Percentiles rank a stretch among this genome's conserved stretches.
Conservation (phyloP, 2,888 invertebrate species). For the Selenia dentaria region DNA sequence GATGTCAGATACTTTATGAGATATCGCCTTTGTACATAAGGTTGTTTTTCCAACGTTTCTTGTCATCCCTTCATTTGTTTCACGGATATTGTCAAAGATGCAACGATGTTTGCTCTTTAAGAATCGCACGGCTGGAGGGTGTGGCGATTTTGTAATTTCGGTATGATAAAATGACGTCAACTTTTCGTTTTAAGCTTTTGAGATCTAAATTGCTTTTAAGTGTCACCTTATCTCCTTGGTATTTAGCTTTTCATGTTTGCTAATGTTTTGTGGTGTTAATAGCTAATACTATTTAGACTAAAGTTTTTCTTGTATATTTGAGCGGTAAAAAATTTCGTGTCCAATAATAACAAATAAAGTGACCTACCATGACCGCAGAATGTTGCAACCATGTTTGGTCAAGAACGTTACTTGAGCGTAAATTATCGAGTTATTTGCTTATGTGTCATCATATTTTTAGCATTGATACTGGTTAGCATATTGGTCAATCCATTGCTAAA, state of each 20-base stretch:
- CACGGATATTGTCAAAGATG: no score
- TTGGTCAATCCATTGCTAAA: constrained; percentile 34
- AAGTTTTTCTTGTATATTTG: constrained; percentile 2
- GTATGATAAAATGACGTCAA: constrained; percentile 29
- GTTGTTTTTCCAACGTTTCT: no score
- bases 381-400: constrained; percentile 44
- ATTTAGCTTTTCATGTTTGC: constrained; percentile 18
- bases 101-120: no score
- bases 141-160: constrained; percentile 23
- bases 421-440: constrained; percentile 45
- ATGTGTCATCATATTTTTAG: constrained; percentile 29
- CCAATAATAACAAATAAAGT: constrained; percentile 1
- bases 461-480: constrained; percentile 29
- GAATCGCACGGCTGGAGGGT: constrained; percentile 21
- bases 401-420: constrained; percentile 43
- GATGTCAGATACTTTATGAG: no score
- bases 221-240: constrained; percentile 25
- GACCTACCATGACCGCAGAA: constrained; percentile 24
- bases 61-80: no score
- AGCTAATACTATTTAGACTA: constrained; percentile 1
- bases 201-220: constrained; percentile 13
- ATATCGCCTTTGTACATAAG: no score
- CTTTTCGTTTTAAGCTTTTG: constrained; percentile 10
- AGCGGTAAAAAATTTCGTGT: constrained; percentile 1
- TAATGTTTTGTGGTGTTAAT: constrained; percentile 5